phyloP scores from a whole-genome alignment of 2,797 vertebrate species.

The Lepilemur ruficaudatus region DNA sequence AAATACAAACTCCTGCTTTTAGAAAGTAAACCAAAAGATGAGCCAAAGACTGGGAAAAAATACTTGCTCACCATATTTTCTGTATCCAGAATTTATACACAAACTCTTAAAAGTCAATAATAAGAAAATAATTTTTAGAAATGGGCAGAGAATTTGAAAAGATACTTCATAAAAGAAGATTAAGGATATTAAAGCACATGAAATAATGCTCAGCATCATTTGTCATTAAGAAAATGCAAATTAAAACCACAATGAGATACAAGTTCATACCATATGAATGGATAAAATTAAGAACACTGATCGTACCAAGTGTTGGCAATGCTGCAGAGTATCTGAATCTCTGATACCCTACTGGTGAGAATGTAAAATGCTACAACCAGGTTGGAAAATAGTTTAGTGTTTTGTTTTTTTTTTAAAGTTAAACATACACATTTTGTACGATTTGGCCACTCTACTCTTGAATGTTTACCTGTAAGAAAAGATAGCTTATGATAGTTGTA shows the following conservation, averaged over 20 bases:
- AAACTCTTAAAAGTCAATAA: neutral
- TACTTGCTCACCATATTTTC: neutral
- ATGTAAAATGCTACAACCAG: neutral
- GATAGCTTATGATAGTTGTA: neutral
- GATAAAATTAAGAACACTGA: neutral
- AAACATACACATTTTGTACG: too few relatives aligned
- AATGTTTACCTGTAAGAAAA: neutral
- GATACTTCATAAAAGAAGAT: neutral
- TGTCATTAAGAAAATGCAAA: neutral
- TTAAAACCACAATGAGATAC: neutral
- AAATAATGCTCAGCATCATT: neutral
- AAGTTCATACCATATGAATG: neutral
- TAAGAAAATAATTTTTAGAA: neutral
- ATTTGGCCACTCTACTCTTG: neutral
- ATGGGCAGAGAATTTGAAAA: conserved; percentile 1
- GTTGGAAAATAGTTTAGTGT: neutral
- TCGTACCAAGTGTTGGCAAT: neutral
- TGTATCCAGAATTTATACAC: neutral
- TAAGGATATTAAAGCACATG: neutral
- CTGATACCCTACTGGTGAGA: neutral
- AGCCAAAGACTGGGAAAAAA: neutral
- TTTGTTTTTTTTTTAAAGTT: neutral
- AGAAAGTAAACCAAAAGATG: neutral
- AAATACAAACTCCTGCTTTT: neutral
- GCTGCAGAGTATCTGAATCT: neutral